Percentiles rank a stretch among this genome's conserved stretches.
Evolutionary conservation across 2,888 invertebrate species (phyloP).

Genomic region (Lysandra bellargus): DNA sequence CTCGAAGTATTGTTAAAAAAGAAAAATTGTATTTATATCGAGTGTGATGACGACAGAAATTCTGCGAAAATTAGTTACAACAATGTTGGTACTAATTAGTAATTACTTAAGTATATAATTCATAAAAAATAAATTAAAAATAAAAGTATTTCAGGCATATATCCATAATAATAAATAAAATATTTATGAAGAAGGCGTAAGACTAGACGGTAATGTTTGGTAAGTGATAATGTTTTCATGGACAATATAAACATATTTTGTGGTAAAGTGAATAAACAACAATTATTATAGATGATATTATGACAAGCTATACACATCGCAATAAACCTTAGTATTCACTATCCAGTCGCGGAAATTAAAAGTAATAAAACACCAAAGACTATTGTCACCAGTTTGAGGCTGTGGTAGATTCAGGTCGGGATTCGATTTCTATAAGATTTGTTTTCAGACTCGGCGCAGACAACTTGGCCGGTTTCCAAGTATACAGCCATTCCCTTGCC

Average conservation of each 20-base stretch:
- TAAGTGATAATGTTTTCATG: too few species aligned
- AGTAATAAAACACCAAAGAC: neutral
- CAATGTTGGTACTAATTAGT: too few species aligned
- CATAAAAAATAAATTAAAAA: too few species aligned
- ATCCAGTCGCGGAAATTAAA: neutral
- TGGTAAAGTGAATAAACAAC: too few species aligned
- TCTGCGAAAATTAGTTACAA: neutral
- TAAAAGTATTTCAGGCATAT: too few species aligned
- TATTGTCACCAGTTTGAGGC: neutral
- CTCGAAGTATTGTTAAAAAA: neutral
- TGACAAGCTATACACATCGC: neutral
- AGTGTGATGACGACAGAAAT: neutral
- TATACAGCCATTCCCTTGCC: slow-evolving; percentile 59
- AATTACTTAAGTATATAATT: too few species aligned
- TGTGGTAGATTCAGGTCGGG: slow-evolving; percentile 37
- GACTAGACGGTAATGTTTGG: too few species aligned
- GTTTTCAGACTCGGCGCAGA: slow-evolving; percentile 56
- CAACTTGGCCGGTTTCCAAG: slow-evolving; percentile 64
- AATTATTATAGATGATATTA: neutral
- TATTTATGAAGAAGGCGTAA: too few species aligned
- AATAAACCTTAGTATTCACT: neutral
- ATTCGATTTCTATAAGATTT: slow-evolving; percentile 58
- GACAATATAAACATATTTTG: too few species aligned
- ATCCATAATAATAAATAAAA: too few species aligned
- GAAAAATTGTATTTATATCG: too few species aligned